Percentiles rank a stretch among this genome's conserved stretches.
Evolutionary conservation across 2,888 invertebrate species (phyloP).

Genomic region (Campoplex nolae): DNA sequence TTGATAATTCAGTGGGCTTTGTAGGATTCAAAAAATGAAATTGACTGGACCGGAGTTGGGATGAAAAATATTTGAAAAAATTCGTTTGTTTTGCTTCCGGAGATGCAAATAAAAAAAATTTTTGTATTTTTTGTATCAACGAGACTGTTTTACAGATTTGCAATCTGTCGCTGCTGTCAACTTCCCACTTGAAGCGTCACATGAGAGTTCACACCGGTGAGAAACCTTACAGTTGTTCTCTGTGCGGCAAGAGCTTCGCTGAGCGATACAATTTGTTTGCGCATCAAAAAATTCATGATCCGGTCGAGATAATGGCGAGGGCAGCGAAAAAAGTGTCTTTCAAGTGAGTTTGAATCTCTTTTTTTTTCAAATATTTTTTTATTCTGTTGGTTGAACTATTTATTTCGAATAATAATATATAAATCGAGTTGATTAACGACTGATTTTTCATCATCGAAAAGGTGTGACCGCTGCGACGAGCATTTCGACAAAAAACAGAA

Average conservation of each 20-base stretch:
- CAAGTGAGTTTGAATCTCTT: slow-evolving; percentile 67
- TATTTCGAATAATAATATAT: neutral
- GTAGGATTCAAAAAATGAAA: too few relatives aligned
- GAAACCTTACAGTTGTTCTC: slow-evolving; percentile 76
- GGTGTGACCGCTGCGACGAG: slow-evolving; percentile 72
- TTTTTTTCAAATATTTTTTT: neutral
- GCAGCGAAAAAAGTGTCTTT: slow-evolving; percentile 70
- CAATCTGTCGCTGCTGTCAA: slow-evolving; percentile 87
- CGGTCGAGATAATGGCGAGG: slow-evolving; percentile 70
- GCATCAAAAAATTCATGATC: slow-evolving; percentile 81
- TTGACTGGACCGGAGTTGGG: too few relatives aligned
- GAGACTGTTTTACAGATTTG: slow-evolving; percentile 81
- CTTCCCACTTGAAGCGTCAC: slow-evolving; percentile 89
- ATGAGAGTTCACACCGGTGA: slow-evolving; percentile 89
- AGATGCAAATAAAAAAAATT: neutral
- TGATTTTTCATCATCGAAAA: slow-evolving; percentile 44
- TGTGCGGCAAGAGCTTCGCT: slow-evolving; percentile 79
- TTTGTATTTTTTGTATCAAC: neutral
- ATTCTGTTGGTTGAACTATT: too few relatives aligned
- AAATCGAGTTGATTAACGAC: neutral
- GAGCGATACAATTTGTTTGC: slow-evolving; percentile 82
- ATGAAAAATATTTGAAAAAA: too few relatives aligned
- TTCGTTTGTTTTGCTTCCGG: too few relatives aligned
- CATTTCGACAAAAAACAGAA: slow-evolving; percentile 71
- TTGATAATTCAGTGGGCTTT: too few relatives aligned